phyloP scores from a whole-genome alignment of 2,113 vertebrate genomes.

The Andinoacara biseriatus region DNA sequence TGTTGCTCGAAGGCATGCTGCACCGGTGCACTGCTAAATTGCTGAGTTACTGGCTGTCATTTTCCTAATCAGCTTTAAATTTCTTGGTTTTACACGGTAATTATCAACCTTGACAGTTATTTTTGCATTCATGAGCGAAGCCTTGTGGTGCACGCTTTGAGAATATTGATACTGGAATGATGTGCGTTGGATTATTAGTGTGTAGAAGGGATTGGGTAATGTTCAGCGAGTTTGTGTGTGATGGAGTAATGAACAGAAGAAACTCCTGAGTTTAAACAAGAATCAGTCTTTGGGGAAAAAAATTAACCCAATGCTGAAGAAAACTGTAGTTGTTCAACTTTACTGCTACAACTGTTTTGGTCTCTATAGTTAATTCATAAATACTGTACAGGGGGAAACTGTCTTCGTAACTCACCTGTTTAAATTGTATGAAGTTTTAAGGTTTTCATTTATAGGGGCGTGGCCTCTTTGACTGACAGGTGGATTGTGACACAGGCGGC shows the following conservation, averaged over 20 bases:
- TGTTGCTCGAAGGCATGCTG: conserved; percentile 9
- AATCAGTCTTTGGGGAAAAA: not conserved
- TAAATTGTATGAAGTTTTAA: too few species aligned
- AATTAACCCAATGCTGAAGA: too few species aligned
- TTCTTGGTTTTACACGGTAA: conserved; percentile 39
- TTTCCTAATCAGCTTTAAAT: conserved; percentile 52
- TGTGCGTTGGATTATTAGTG: not conserved
- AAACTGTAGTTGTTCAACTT: not conserved
- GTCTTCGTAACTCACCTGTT: too few species aligned
- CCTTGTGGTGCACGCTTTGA: not conserved
- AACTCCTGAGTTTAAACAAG: not conserved
- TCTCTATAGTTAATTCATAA: too few species aligned
- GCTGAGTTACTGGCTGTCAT: conserved; percentile 53
- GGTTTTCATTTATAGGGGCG: too few species aligned
- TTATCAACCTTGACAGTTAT: conserved; percentile 46
- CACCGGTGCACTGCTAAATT: not conserved
- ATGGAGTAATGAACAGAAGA: not conserved
- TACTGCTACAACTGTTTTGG: too few species aligned
- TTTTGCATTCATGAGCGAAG: conserved; percentile 32
- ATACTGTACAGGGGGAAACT: too few species aligned
- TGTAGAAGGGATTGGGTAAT: not conserved
- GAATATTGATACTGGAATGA: conserved; percentile 39
- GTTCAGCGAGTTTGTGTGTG: not conserved
- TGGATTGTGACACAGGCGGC: too few species aligned
- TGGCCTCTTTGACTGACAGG: too few species aligned